phyloP scores from a whole-genome alignment of 2,888 invertebrate genomes.

The Caenorhabditis sp. region DNA sequence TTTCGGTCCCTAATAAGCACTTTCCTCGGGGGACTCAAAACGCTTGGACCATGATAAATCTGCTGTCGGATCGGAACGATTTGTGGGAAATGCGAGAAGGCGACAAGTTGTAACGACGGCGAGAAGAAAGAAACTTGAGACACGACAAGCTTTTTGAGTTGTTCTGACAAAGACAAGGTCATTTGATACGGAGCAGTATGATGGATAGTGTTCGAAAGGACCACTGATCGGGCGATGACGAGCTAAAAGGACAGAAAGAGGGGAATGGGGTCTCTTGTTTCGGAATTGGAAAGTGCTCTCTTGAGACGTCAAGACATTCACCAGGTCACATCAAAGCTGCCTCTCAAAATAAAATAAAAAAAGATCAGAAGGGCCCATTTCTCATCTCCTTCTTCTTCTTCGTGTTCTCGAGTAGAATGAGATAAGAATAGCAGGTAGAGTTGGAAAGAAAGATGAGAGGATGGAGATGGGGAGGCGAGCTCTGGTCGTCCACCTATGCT shows the following conservation, averaged over 20 bases:
- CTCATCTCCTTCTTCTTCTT: constrained; percentile 5
- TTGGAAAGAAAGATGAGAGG: not conserved
- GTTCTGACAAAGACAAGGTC: constrained; percentile 28
- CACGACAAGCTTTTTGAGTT: not conserved
- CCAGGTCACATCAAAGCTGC: constrained; percentile 10
- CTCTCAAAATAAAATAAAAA: not conserved
- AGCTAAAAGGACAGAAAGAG: not conserved
- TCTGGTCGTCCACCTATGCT: constrained; percentile 57
- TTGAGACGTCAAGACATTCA: not conserved
- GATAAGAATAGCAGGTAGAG: too few relatives aligned
- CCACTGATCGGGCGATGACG: constrained; percentile 29
- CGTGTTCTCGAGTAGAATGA: constrained; percentile 8
- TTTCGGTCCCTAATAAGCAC: constrained; percentile 43
- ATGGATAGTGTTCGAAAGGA: not conserved
- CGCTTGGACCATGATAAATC: constrained; percentile 41
- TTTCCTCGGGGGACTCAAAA: constrained; percentile 32
- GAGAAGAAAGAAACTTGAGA: constrained; percentile 45
- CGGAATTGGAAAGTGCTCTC: too few relatives aligned
- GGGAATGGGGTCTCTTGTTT: not conserved
- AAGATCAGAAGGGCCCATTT: not conserved
- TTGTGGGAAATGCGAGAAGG: constrained; percentile 30
- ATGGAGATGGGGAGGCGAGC: constrained; percentile 38
- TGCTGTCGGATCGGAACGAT: constrained; percentile 42
- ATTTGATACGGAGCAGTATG: constrained; percentile 9
- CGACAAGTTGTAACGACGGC: constrained; percentile 26